Evolutionary conservation across 1,140 invertebrate species (phyloP), one percentile per base, ranked within the genome.

Genomic region (Myzus persicae): DNA sequence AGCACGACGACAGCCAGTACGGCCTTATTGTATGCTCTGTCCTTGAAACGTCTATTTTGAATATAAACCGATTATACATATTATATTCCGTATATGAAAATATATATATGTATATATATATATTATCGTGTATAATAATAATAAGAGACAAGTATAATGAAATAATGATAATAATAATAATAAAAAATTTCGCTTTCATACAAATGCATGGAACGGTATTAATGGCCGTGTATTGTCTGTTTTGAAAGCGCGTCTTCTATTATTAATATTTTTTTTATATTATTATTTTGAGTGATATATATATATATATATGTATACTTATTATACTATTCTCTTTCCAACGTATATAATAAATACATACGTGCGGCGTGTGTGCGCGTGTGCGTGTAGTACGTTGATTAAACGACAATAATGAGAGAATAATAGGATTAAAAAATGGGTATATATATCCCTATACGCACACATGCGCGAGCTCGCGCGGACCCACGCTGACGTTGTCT

Each of bases 331-430:
- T 92, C 46, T 92, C 36, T 93, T 85, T n/a, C 91, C 89, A 24
- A 90, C 89, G 11, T 67, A 67, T 67, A 40, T 42, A 51, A 22
- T 22, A 48, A 36, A 48, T 11, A 51, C n/a, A 51, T 36, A 51
- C 38, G 9, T 51, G 20, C 7, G 24, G 38, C 9, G 5, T 48
- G 24, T 42, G 18, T 90, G 24, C 11, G 11, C 18, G 24, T 90
- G 40, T 67, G 40, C 85, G 38, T 36, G 40, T 48, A 51, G 81
- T 84, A 93, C 91, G 91, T 93, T 93, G 91, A 93, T 93, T 93
- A 93, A 93, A 93, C 91, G 91, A 93, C 91, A 93, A 93, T 93
- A 93, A 93, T 93, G 91, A 93, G 91, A 93, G 91, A 93, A 93
- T 93, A 93, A 93, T 93, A 93, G 91, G 81, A 93, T 93, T 93